Conservation (phyloP, 2,888 invertebrate species). For the Gymnosoma rotundatum region DNA sequence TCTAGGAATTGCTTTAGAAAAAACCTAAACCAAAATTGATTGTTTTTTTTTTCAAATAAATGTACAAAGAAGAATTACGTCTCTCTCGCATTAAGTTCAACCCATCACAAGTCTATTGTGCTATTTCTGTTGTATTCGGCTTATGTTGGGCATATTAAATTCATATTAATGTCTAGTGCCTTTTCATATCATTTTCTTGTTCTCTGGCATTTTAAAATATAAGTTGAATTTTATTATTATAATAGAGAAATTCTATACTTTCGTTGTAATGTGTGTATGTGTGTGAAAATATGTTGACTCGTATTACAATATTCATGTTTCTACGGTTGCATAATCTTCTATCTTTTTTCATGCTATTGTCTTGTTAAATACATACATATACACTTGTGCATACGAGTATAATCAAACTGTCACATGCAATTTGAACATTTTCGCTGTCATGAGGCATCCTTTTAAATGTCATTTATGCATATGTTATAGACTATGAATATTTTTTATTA, state of each 20-base stretch:
- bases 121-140: not conserved
- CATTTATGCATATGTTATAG: conserved; percentile 58
- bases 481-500: conserved; percentile 42
- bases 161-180: conserved; percentile 26
- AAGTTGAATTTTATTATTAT: conserved; percentile 40
- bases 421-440: conserved; percentile 68
- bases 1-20: no score
- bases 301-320: conserved; percentile 34
- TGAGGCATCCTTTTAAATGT: conserved; percentile 64
- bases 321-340: not conserved
- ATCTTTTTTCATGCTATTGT: conserved; percentile 29
- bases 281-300: not conserved
- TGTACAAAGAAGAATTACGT: not conserved
- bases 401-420: conserved; percentile 62
- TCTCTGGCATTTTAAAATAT: conserved; percentile 7
- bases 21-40: not conserved
- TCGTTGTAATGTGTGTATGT: not conserved
- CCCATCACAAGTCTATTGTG: not conserved
- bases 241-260: conserved; percentile 33
- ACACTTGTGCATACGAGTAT: not conserved
- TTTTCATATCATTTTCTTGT: not conserved
- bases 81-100: not conserved
- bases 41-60: not conserved
- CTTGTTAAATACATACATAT: conserved; percentile 17
- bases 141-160: conserved; percentile 46